phyloP scores from a whole-genome alignment of 64 coral and sea anemone species.

The Platygyra sinensis region DNA sequence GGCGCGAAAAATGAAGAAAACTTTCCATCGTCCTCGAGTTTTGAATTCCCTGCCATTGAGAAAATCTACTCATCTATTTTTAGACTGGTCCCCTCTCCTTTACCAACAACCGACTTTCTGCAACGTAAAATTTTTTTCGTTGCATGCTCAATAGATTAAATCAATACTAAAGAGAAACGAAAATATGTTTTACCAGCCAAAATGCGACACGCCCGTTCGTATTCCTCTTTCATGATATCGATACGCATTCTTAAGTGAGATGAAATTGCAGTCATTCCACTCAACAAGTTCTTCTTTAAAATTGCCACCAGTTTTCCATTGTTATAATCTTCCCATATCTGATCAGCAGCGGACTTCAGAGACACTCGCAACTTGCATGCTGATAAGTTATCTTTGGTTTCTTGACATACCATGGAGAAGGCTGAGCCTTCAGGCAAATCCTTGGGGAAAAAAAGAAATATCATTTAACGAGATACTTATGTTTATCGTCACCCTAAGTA shows the following conservation, averaged over 20 bases:
- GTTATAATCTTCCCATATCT: conserved; percentile 29
- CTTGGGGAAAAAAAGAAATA: not conserved
- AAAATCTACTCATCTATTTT: too few relatives aligned
- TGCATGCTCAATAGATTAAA: not conserved
- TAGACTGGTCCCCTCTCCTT: too few relatives aligned
- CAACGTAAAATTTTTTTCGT: too few relatives aligned
- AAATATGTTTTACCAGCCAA: conserved; percentile 20
- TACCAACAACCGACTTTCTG: too few relatives aligned
- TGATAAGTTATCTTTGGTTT: conserved; percentile 9
- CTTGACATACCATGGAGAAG: conserved; percentile 7
- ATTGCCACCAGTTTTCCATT: conserved; percentile 9
- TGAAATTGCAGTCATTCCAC: not conserved
- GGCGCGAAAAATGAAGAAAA: too few relatives aligned
- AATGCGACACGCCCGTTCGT: conserved; percentile 4
- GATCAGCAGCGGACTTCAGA: conserved; percentile 32
- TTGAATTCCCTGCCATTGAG: too few relatives aligned
- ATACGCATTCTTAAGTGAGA: conserved; percentile 7
- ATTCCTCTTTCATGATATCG: conserved; percentile 22
- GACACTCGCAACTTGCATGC: conserved; percentile 41
- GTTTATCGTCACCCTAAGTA: not conserved
- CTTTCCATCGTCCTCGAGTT: too few relatives aligned
- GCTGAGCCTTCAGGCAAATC: conserved; percentile 30
- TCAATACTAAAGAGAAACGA: not conserved
- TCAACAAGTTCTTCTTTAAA: conserved; percentile 5
- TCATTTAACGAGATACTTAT: not conserved